Percentiles rank a stretch among this genome's conserved stretches.
Conservation (phyloP, 2,113 vertebrate genomes). For the Nicator chloris region DNA sequence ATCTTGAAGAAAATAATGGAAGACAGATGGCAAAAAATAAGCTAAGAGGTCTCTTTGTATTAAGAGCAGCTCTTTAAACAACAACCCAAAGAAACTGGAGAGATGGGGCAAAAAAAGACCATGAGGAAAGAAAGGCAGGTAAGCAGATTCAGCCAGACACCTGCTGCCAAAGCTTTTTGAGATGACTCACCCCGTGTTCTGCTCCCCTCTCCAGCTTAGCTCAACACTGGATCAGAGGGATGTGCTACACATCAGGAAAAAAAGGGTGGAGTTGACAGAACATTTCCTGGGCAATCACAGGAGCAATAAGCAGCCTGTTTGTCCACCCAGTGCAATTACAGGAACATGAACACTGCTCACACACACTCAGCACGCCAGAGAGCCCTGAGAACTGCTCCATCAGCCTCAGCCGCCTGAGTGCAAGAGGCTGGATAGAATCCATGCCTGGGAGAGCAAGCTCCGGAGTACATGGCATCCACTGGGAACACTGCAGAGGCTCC, state of each 20-base stretch:
- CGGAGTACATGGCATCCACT: rapidly evolving
- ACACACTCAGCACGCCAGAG: background rate
- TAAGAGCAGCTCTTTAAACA: background rate
- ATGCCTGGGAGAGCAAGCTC: background rate
- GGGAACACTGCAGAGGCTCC: background rate
- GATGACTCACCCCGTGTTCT: conserved; percentile 12
- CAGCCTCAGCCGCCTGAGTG: background rate
- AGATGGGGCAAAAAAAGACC: background rate
- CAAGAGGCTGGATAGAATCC: background rate
- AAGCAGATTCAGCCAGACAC: background rate
- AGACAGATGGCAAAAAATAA: background rate
- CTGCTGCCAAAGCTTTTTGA: background rate
- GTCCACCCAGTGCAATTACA: conserved; percentile 6
- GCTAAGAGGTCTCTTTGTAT: background rate
- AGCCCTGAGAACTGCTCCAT: background rate
- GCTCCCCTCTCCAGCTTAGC: background rate
- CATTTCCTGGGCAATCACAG: conserved; percentile 49
- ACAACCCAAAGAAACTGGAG: background rate
- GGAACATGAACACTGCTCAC: background rate
- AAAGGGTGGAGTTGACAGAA: conserved; percentile 52
- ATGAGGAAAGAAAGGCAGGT: background rate
- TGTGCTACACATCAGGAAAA: conserved; percentile 12
- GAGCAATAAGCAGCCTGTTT: conserved; percentile 36
- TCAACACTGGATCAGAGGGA: background rate
- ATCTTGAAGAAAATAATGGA: background rate